These are phyloP conservation scores for Enteromius paludinosus DNA, from an alignment of 2,797 vertebrate genomes.

Conservation along the genomic window DNA sequence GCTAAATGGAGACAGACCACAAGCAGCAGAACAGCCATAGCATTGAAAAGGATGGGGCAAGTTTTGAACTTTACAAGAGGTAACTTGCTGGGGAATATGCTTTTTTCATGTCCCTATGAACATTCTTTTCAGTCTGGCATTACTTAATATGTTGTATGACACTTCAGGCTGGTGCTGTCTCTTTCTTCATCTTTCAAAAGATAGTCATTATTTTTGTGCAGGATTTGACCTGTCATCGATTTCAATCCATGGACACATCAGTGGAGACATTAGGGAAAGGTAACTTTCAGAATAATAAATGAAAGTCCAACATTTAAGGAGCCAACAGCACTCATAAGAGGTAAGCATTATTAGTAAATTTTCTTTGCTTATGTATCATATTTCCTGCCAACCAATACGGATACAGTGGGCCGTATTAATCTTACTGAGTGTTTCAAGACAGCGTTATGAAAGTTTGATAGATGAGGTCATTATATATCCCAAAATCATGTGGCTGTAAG, in stretches of 20 bases:
- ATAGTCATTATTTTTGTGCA: slow-evolving; percentile 20
- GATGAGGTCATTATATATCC: slow-evolving; percentile 33
- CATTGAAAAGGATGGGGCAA: slow-evolving; percentile 31
- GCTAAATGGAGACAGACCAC: slow-evolving; percentile 33
- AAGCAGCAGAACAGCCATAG: slow-evolving; percentile 22
- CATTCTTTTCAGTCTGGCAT: not conserved
- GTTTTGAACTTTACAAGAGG: slow-evolving; percentile 40
- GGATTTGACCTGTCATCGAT: slow-evolving; percentile 19
- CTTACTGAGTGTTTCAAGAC: slow-evolving; percentile 35
- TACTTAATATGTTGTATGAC: slow-evolving; percentile 14
- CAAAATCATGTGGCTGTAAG: not conserved
- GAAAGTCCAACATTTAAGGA: not conserved
- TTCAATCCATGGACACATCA: slow-evolving; percentile 31
- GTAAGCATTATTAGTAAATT: not conserved
- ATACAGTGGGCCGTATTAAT: slow-evolving; percentile 14
- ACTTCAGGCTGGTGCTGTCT: slow-evolving; percentile 4
- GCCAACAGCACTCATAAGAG: not conserved
- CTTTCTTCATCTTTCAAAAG: slow-evolving; percentile 28
- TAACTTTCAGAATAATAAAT: not conserved
- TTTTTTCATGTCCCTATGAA: slow-evolving; percentile 19
- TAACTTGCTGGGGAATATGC: not conserved
- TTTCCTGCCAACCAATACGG: slow-evolving; percentile 32
- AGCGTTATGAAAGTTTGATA: slow-evolving; percentile 15
- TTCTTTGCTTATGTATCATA: slow-evolving; percentile 7
- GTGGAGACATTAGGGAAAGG: not conserved